Conservation (phyloP, 2,888 invertebrate species). For the Mactromeris polynyma region DNA sequence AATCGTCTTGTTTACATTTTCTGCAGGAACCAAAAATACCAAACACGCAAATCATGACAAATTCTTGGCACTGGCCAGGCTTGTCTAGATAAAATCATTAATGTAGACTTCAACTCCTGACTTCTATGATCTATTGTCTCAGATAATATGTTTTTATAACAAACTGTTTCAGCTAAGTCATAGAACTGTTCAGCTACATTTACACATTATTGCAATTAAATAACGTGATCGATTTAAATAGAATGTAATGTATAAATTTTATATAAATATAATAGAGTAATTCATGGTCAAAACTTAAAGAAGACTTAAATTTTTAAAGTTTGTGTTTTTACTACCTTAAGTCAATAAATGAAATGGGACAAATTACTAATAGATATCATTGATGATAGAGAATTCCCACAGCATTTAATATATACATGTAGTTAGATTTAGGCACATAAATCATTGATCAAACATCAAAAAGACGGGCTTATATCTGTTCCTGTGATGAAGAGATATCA, state of each 20-base stretch:
- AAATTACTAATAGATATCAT: background rate
- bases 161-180: background rate
- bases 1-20: conserved; percentile 10
- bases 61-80: conserved; percentile 14
- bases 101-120: background rate
- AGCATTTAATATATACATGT: background rate
- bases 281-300: no score
- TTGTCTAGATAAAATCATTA: conserved; percentile 32
- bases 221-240: background rate
- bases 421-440: background rate
- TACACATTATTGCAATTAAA: background rate
- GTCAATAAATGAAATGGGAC: background rate
- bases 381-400: no score
- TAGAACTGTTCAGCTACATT: background rate
- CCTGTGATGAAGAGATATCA: background rate
- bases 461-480: background rate
- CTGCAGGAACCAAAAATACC: conserved; percentile 4
- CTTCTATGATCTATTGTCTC: conserved; percentile 1
- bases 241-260: background rate
- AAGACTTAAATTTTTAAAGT: no score
- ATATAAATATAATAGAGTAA: no score
- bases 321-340: no score
- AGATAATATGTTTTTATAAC: background rate
- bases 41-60: conserved; percentile 27
- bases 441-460: background rate